phyloP scores from a whole-genome alignment of 2,797 vertebrate species.

The Strix occidentalis region DNA sequence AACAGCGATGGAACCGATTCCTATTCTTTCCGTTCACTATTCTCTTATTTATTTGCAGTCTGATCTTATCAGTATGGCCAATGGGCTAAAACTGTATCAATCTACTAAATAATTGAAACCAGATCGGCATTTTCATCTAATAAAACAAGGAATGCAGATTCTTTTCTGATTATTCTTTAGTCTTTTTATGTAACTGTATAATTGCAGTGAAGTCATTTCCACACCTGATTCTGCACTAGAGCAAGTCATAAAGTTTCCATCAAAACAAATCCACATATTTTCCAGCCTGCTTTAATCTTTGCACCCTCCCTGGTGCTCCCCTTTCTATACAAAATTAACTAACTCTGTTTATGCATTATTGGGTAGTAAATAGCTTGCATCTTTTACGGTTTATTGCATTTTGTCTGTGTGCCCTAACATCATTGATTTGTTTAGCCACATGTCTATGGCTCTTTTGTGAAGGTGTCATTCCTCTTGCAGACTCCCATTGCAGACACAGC shows the following conservation, averaged over 20 bases:
- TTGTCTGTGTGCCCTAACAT: neutral
- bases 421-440: neutral
- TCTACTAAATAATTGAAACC: neutral
- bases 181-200: neutral
- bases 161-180: neutral
- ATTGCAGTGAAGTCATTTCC: constrained; percentile 36
- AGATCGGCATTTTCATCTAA: neutral
- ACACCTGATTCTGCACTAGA: constrained; percentile 4
- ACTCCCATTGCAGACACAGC: neutral
- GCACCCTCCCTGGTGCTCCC: neutral
- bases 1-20: neutral
- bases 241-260: constrained; percentile 35
- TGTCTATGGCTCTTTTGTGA: constrained; percentile 29
- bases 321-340: neutral
- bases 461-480: constrained; percentile 20
- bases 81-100: neutral
- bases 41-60: neutral
- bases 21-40: neutral
- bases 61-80: neutral
- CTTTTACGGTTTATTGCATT: neutral
- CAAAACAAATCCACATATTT: constrained; percentile 58
- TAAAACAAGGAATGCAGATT: constrained; percentile 24
- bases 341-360: neutral
- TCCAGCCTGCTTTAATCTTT: constrained; percentile 35
- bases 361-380: constrained; percentile 1